phyloP scores from a whole-genome alignment of 2,888 invertebrate genomes.

The Cantharis rustica region DNA sequence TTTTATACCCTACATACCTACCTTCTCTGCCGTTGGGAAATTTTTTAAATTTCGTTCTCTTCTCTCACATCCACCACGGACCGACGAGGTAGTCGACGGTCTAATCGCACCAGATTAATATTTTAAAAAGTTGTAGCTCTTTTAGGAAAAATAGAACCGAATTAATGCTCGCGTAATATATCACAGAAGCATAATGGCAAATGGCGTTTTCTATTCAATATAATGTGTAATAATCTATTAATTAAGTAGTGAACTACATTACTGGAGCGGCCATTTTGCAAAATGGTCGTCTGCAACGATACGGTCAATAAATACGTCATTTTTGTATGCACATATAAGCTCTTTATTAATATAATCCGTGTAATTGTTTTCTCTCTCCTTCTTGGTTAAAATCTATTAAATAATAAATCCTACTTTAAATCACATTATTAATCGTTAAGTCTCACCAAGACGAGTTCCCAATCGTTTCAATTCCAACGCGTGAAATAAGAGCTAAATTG shows the following conservation, averaged over 20 bases:
- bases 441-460: constrained; percentile 15
- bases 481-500: constrained; percentile 35
- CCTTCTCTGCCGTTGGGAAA: background rate
- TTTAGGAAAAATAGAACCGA: background rate
- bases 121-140: background rate
- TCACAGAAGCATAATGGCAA: background rate
- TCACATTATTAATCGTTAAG: constrained; percentile 5
- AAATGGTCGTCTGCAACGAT: constrained; percentile 21
- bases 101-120: background rate
- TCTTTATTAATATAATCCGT: constrained; percentile 26
- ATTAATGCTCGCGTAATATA: background rate
- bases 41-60: background rate
- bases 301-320: constrained; percentile 22
- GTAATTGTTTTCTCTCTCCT: constrained; percentile 21
- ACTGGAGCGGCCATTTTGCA: constrained; percentile 27
- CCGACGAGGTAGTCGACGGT: background rate
- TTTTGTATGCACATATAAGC: constrained; percentile 14
- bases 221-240: constrained; percentile 7
- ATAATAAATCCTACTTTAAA: constrained; percentile 14
- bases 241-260: constrained; percentile 24
- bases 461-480: constrained; percentile 24
- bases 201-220: background rate
- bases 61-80: background rate
- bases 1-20: constrained; percentile 23
- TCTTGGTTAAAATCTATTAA: constrained; percentile 10